Evolutionary conservation across 2,888 invertebrate species (phyloP).

Genomic region (Eupelmus urozonus): DNA sequence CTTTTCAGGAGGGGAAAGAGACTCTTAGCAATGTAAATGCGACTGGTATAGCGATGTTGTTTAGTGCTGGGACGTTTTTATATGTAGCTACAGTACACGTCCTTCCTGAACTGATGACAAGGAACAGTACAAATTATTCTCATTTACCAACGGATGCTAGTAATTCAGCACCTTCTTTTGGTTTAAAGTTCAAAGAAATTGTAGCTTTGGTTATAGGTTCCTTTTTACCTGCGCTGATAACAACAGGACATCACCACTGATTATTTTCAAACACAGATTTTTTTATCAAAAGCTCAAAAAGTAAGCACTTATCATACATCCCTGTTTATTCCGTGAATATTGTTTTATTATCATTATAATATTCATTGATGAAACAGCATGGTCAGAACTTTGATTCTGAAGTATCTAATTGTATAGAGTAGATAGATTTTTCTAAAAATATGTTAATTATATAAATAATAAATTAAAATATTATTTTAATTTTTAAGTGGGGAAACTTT

Average conservation of each 20-base stretch:
- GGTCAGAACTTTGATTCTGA: conserved; percentile 10
- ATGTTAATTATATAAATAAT: conserved; percentile 41
- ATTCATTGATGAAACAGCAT: not conserved
- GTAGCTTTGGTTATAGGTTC: conserved; percentile 91
- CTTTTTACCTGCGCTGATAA: conserved; percentile 91
- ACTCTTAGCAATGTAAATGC: conserved; percentile 92
- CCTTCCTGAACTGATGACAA: conserved; percentile 92
- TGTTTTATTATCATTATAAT: conserved; percentile 5
- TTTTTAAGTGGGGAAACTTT: conserved; percentile 10
- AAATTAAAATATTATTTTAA: conserved; percentile 11
- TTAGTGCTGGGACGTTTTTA: conserved; percentile 98
- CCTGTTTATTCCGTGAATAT: not conserved
- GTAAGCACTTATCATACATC: not conserved
- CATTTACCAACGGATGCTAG: conserved; percentile 76
- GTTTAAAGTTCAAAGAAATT: conserved; percentile 88
- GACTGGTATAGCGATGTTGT: conserved; percentile 97
- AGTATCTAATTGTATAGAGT: conserved; percentile 17
- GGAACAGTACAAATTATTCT: conserved; percentile 76
- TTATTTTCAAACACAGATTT: conserved; percentile 13
- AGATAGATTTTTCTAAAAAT: conserved; percentile 32
- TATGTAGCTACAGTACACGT: conserved; percentile 99
- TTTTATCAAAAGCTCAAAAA: conserved; percentile 5
- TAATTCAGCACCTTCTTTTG: conserved; percentile 74
- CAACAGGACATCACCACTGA: conserved; percentile 92
- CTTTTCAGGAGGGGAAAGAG: conserved; percentile 91